phyloP scores from a whole-genome alignment of 2,888 invertebrate species.

The Neocrepidodera transversa region DNA sequence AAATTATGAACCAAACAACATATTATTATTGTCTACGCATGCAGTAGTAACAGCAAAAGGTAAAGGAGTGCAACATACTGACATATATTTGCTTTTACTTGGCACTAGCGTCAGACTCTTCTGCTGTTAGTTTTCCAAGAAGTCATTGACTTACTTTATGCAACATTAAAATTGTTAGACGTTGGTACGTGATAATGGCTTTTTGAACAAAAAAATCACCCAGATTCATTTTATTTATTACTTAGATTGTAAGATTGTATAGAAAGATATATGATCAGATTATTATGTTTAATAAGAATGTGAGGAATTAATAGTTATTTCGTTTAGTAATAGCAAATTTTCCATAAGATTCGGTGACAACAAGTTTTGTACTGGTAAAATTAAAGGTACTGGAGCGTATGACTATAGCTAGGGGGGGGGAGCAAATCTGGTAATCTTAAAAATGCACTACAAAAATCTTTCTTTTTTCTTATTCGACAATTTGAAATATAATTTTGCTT shows the following conservation, averaged over 20 bases:
- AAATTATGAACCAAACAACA: slow-evolving; percentile 13
- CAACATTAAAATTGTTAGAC: slow-evolving; percentile 32
- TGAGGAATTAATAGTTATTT: too few relatives aligned
- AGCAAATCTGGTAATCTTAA: too few relatives aligned
- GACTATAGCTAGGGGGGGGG: too few relatives aligned
- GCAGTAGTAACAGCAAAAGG: slow-evolving; percentile 26
- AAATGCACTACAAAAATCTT: too few relatives aligned
- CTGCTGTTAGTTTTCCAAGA: slow-evolving; percentile 46
- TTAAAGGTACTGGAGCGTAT: too few relatives aligned
- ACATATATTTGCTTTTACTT: slow-evolving; percentile 54
- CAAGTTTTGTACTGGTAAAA: too few relatives aligned
- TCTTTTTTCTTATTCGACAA: too few relatives aligned
- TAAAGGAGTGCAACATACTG: slow-evolving; percentile 55
- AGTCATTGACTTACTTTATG: slow-evolving; percentile 53
- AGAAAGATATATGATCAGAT: too few relatives aligned
- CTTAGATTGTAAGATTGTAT: neutral
- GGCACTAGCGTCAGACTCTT: slow-evolving; percentile 30
- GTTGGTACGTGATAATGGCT: slow-evolving; percentile 23
- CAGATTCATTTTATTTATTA: slow-evolving; percentile 22
- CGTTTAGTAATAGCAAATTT: too few relatives aligned
- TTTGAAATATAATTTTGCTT: too few relatives aligned
- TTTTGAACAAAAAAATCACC: slow-evolving; percentile 20
- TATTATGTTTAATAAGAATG: too few relatives aligned
- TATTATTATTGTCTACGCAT: neutral
- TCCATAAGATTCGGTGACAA: too few relatives aligned